phyloP scores from a whole-genome alignment of 1,140 invertebrate species.

The Cydia splendana region DNA sequence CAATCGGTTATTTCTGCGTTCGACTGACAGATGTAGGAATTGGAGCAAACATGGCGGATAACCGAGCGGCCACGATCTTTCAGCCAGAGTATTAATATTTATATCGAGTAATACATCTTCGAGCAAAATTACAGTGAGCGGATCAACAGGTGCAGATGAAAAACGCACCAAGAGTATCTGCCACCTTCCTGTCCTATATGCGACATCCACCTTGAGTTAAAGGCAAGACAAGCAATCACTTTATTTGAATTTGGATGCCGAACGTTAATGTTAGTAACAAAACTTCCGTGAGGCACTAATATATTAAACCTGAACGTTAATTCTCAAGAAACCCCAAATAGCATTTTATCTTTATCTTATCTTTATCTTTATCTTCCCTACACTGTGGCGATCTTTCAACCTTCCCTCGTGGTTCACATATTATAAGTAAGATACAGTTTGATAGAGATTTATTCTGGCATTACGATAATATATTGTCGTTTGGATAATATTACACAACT shows the following conservation, averaged over 20 bases:
- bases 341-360: too few species aligned
- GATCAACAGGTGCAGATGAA: too few species aligned
- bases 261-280: too few species aligned
- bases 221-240: too few species aligned
- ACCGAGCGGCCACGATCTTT: background rate
- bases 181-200: too few species aligned
- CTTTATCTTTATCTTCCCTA: too few species aligned
- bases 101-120: background rate
- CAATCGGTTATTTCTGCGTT: background rate
- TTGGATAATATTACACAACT: background rate
- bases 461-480: background rate
- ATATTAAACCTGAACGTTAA: background rate
- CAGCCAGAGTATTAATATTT: background rate
- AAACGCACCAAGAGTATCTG: too few species aligned
- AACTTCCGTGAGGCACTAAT: too few species aligned
- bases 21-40: constrained; percentile 3
- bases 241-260: too few species aligned
- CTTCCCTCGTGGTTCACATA: background rate
- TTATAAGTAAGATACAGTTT: background rate
- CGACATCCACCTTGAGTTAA: too few species aligned
- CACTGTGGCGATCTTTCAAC: background rate
- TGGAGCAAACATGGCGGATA: constrained; percentile 8
- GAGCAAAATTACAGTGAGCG: background rate
- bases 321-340: too few species aligned
- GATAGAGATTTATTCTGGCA: constrained; percentile 7